Base-by-base conservation (phyloP, 2,888 invertebrate genomes). In the Clepsis dumicolana region DNA sequence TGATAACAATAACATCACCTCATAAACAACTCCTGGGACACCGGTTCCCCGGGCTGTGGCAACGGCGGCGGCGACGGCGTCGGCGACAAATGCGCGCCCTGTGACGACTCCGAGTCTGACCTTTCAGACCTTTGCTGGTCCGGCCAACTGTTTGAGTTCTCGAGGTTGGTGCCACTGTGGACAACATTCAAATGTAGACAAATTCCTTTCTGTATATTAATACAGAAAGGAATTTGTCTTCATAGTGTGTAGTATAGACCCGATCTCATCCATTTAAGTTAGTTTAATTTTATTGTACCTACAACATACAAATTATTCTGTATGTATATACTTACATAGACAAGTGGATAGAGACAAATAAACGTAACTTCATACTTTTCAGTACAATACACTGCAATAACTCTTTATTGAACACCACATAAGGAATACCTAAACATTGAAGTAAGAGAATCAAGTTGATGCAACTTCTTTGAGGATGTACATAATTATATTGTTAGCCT, bases 31-130 rank as follows among this genome's bases (percentile, higher is more conserved):
- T 94, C 93, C 74, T 93, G 87, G 0, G 89, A 79, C 1, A 94
- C 72, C 0, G 79, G 80, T 64, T 88, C 85, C 0, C 89, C 93
- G 0, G 86, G 84, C 44, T 76, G 75, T 0, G 92, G 91, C 29
- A 91, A 72, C 0, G 88, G 91, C 0, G 92, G 91, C 0, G 94
- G 94, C 3, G 94, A 90, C 0, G 94, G 94, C 0, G 91, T 85
- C 0, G 90, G 91, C 0, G 93, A 91, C 1, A 75, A 74, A 18
- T 78, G 84, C 1, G 72, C 80, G 1, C 77, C 82, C 14, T 73
- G 80, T 0, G 90, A 88, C 0, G 85, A 90, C 24, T 91, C 91
- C 0, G 91, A 90, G 62, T 91, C 91, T 0, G 90, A 89, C 64
- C 84, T 79, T 0, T 24, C 91, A 0, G 90, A 89, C 64, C 84